phyloP scores from a whole-genome alignment of 2,797 vertebrate species.

The Cirrhinus mrigala region DNA sequence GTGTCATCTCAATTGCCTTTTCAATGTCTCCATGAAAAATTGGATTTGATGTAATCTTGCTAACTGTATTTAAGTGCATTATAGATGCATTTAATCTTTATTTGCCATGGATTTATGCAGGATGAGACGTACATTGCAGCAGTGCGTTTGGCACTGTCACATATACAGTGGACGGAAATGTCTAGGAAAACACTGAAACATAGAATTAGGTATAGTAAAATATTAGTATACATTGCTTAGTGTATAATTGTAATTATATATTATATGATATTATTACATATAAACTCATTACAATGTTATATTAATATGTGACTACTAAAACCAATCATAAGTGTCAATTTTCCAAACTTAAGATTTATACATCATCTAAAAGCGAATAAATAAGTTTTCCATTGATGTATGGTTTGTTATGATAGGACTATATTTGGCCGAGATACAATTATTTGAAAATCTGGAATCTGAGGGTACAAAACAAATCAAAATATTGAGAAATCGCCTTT shows the following conservation, averaged over 20 bases:
- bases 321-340: too few species aligned
- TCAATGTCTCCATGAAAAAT: slow-evolving; percentile 47
- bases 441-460: too few species aligned
- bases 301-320: too few species aligned
- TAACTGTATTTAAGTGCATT: slow-evolving; percentile 50
- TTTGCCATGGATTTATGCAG: slow-evolving; percentile 38
- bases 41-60: slow-evolving; percentile 42
- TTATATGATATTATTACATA: neutral
- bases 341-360: too few species aligned
- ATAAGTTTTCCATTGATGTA: too few species aligned
- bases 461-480: too few species aligned
- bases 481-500: too few species aligned
- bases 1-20: slow-evolving; percentile 52
- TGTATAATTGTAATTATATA: neutral
- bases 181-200: too few species aligned
- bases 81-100: slow-evolving; percentile 48
- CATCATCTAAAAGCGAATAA: too few species aligned
- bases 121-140: neutral
- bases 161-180: neutral
- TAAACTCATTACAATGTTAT: neutral
- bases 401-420: too few species aligned
- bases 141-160: neutral
- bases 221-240: neutral
- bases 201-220: neutral
- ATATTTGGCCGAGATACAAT: too few species aligned